These are phyloP conservation scores for Hemichromis elongatus DNA, from an alignment of 2,113 vertebrate genomes.

Conservation along the genomic window DNA sequence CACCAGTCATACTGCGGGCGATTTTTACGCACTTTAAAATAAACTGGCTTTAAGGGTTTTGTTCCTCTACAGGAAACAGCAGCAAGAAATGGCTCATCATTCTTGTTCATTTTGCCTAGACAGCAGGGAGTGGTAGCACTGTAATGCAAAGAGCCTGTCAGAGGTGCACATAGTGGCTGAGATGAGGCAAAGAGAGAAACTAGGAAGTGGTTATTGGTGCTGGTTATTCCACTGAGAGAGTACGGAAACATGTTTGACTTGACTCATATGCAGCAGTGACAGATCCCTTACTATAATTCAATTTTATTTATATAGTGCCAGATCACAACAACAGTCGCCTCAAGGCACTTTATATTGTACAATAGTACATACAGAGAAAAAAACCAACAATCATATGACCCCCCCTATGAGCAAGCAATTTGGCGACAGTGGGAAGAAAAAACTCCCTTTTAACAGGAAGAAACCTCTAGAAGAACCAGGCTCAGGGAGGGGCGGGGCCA, in stretches of 20 bases:
- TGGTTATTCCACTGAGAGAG: not conserved
- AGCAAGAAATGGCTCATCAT: not conserved
- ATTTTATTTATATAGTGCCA: too few species aligned
- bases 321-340: too few species aligned
- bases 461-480: too few species aligned
- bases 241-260: not conserved
- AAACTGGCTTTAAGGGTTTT: accelerated
- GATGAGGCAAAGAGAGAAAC: not conserved
- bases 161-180: not conserved
- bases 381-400: too few species aligned
- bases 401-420: too few species aligned
- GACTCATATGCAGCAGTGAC: not conserved
- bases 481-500: too few species aligned
- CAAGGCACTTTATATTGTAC: too few species aligned
- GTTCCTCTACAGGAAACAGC: not conserved
- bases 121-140: not conserved
- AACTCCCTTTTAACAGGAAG: too few species aligned
- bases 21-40: not conserved
- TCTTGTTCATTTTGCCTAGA: not conserved
- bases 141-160: not conserved
- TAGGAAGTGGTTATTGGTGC: too few species aligned
- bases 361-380: too few species aligned
- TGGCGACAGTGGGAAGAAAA: too few species aligned
- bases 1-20: not conserved
- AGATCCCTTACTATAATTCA: not conserved